These are phyloP conservation scores for Myrmecophaga tridactyla DNA, from an alignment of 2,113 vertebrate species.

Conservation along the genomic window DNA sequence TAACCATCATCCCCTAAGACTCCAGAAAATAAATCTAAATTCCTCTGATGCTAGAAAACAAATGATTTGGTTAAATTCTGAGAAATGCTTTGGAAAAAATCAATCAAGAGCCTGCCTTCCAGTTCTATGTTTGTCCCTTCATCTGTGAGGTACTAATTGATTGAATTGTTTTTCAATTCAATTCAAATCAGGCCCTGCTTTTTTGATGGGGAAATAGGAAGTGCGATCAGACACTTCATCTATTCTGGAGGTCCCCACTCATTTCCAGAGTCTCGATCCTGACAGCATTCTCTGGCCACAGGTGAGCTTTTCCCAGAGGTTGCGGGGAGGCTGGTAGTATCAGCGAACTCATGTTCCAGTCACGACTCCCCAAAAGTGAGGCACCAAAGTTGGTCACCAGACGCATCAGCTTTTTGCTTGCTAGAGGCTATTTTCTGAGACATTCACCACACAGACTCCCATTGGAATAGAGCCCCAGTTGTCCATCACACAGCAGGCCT, in stretches of 20 bases:
- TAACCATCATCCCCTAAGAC: not conserved
- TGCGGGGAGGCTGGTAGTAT: not conserved
- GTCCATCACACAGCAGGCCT: no score
- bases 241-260: no score
- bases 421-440: no score
- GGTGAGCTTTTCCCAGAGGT: not conserved
- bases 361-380: no score
- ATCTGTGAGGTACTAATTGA: no score
- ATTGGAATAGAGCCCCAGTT: no score
- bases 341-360: not conserved
- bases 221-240: rapidly evolving
- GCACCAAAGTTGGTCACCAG: no score
- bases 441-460: no score
- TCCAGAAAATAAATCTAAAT: not conserved
- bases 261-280: not conserved
- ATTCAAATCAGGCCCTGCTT: not conserved
- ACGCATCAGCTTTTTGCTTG: no score
- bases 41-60: not conserved
- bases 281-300: not conserved
- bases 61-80: not conserved
- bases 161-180: not conserved
- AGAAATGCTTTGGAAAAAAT: not conserved
- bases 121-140: not conserved
- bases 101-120: not conserved
- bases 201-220: not conserved